Base-by-base conservation (phyloP, 2,797 vertebrate species). In the Gymnodraco acuticeps region DNA sequence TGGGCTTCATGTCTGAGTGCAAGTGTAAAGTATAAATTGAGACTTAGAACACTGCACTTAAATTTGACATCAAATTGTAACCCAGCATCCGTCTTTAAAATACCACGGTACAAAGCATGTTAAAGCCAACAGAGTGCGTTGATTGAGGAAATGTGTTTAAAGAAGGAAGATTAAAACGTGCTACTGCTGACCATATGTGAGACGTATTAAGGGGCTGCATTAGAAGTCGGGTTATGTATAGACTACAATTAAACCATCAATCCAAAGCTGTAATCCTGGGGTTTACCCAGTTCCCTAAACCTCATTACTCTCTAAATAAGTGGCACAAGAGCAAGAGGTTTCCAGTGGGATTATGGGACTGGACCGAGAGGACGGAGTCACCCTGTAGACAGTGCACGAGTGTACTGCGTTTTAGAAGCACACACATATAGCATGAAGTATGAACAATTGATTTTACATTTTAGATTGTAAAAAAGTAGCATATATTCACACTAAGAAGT, bases 291-390 rank as follows among this genome's bases (percentile, higher is more conserved):
- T 54, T 73, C 84, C 53, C 77, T 88, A 86, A 89, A 89, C 86
- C 86, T 91, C 80, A 92, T 91, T 90, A 89, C 79, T 87, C 82
- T 86, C 81, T 87, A 91, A 90, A 92, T 88, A 94, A 93, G 85
- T 84, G 87, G 84, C 91, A 87, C 81, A 84, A 90, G 87, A 83
- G 80, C 79, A 88, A 81, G 68, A 75, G 86, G 83, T 86, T 84
- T 83, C 75, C 84, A 85, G 88, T 17, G 78, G 82, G 93, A 94
- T 94, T 92, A 93, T 45, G 50, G 56, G 77, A 78, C 61, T 70
- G 53, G 77, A 73, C 55, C 50, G 67, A 71, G 56, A 74, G 43
- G 75, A 85, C 50, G 63, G 47, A 80, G 68, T 64, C 58, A 27
- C 17, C 38, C 3, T 27, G 27, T 27, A 27, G 27, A 27, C 27